Percentiles rank a stretch among this genome's conserved stretches.
Conservation (phyloP, 2,888 invertebrate species). For the Xylocampa areola region DNA sequence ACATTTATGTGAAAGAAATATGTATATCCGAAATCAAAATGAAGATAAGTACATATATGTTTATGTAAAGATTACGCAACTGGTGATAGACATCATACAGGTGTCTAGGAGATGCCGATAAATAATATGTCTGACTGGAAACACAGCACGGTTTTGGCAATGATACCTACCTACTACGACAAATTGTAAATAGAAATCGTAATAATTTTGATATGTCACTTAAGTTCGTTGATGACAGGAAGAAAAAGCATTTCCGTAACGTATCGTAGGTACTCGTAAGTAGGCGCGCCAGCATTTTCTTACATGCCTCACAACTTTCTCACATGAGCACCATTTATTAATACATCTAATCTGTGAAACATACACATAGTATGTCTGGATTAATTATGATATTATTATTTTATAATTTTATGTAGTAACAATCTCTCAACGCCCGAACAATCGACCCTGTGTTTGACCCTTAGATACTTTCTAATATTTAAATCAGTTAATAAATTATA, state of each 20-base stretch:
- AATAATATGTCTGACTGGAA: constrained; percentile 45
- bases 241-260: constrained; percentile 49
- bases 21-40: constrained; percentile 11
- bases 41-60: no score
- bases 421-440: background rate
- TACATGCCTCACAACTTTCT: constrained; percentile 43
- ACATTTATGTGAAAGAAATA: constrained; percentile 36
- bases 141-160: constrained; percentile 53
- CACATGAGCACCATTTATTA: constrained; percentile 6
- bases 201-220: constrained; percentile 39
- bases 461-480: constrained; percentile 49
- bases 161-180: constrained; percentile 40
- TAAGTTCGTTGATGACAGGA: constrained; percentile 20
- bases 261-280: constrained; percentile 13
- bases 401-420: constrained; percentile 7
- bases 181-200: constrained; percentile 41
- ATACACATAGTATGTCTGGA: background rate
- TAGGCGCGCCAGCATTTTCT: constrained; percentile 36
- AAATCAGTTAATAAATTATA: constrained; percentile 34
- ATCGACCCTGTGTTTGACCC: constrained; percentile 20
- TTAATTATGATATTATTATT: constrained; percentile 6
- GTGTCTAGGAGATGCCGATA: constrained; percentile 46
- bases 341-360: background rate
- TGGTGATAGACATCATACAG: constrained; percentile 48
- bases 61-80: constrained; percentile 39